These are phyloP conservation scores for Ascidia mentula DNA, from an alignment of 23 tunicate genomes.

Conservation along the genomic window DNA sequence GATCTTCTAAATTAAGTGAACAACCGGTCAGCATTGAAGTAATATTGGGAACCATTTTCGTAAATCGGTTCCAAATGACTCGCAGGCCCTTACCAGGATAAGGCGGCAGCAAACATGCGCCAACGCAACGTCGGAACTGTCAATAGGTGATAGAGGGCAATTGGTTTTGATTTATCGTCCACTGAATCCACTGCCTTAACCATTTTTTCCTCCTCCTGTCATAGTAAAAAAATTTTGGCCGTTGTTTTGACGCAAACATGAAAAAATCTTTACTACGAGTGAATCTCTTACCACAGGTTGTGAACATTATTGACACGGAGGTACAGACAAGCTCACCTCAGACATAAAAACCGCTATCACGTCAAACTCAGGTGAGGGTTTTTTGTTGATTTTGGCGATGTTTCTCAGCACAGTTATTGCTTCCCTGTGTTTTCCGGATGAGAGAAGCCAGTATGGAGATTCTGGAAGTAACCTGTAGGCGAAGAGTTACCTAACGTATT, in stretches of 20 bases:
- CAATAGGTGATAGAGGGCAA: background rate
- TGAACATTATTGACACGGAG: background rate
- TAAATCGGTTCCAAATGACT: no score
- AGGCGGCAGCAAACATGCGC: background rate
- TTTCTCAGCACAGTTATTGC: slow-evolving; percentile 4
- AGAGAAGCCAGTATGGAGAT: slow-evolving; percentile 37
- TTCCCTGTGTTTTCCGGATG: slow-evolving; percentile 26
- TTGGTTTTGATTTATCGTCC: background rate
- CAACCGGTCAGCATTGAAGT: no score
- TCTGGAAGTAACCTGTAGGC: slow-evolving; percentile 17
- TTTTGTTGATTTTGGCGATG: slow-evolving; percentile 22
- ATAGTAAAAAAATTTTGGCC: background rate
- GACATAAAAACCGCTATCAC: background rate
- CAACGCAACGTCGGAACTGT: background rate
- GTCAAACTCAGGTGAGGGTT: background rate
- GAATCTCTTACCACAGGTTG: background rate
- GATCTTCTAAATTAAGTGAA: no score
- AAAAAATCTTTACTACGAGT: background rate
- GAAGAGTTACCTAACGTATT: no score
- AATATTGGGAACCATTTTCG: no score
- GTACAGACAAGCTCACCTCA: background rate
- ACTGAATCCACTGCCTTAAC: background rate
- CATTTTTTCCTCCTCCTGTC: background rate
- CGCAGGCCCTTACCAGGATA: background rate
- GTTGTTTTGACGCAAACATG: background rate